Conservation (phyloP, 2,888 invertebrate species). For the Dolichopus griseipennis region DNA sequence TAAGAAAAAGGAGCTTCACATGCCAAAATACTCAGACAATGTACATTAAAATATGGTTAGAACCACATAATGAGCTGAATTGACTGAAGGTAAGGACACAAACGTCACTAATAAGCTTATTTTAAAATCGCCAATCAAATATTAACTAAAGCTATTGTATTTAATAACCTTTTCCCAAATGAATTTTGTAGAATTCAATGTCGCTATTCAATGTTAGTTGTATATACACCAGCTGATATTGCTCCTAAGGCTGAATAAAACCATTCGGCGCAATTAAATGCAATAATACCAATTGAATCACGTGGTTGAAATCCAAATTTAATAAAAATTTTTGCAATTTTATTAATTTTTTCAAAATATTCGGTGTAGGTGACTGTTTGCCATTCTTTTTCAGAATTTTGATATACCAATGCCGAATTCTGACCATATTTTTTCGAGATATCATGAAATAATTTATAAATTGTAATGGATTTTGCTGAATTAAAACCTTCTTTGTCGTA, state of each 20-base stretch:
- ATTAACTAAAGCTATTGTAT: too few species aligned
- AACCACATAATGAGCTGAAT: too few species aligned
- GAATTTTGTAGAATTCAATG: slow-evolving; percentile 75
- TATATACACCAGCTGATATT: slow-evolving; percentile 84
- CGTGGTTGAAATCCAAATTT: slow-evolving; percentile 65
- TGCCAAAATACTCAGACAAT: too few species aligned
- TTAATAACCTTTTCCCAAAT: slow-evolving; percentile 44
- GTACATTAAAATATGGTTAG: too few species aligned
- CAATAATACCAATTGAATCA: slow-evolving; percentile 75
- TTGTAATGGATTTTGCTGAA: slow-evolving; percentile 50
- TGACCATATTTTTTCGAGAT: slow-evolving; percentile 54
- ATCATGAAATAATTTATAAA: slow-evolving; percentile 59
- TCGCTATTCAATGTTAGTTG: slow-evolving; percentile 82
- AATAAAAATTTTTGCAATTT: slow-evolving; percentile 72
- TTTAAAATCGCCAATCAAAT: too few species aligned
- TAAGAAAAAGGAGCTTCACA: too few species aligned
- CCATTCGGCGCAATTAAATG: slow-evolving; percentile 87
- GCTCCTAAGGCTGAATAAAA: slow-evolving; percentile 73
- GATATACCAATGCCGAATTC: slow-evolving; percentile 55
- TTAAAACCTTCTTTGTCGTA: too few species aligned
- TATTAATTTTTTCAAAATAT: slow-evolving; percentile 62
- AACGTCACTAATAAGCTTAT: too few species aligned
- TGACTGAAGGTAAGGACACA: too few species aligned
- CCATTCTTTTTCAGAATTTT: slow-evolving; percentile 58
- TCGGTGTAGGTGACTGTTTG: slow-evolving; percentile 59